phyloP scores from a whole-genome alignment of 2,888 invertebrate species.

The Calliscelio sp. region DNA sequence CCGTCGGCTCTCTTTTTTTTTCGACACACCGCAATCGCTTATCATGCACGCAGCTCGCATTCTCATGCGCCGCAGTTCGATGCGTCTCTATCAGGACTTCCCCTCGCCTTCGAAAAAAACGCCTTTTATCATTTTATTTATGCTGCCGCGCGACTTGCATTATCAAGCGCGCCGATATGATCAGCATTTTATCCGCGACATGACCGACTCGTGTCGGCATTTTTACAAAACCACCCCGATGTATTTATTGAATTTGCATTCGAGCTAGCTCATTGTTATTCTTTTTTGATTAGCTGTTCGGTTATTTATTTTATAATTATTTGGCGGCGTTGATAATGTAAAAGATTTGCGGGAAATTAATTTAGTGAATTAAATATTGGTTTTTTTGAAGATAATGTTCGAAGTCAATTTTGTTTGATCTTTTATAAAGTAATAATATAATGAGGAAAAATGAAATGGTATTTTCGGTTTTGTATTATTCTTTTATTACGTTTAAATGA shows the following conservation, averaged over 20 bases:
- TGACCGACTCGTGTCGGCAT: constrained; percentile 34
- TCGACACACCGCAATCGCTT: constrained; percentile 63
- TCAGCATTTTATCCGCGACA: constrained; percentile 43
- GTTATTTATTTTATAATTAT: neutral
- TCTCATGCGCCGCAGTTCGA: constrained; percentile 53
- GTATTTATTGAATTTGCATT: constrained; percentile 44
- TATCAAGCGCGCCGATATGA: constrained; percentile 53
- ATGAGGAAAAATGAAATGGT: too few relatives aligned
- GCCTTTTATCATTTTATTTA: constrained; percentile 71
- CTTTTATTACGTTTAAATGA: too few relatives aligned
- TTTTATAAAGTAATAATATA: too few relatives aligned
- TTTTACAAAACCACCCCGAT: constrained; percentile 3
- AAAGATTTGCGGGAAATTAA: too few relatives aligned
- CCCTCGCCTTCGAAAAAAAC: constrained; percentile 38
- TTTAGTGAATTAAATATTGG: too few relatives aligned
- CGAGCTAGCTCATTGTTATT: neutral
- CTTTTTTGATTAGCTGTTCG: constrained; percentile 13
- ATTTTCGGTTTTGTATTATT: too few relatives aligned
- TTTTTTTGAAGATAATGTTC: too few relatives aligned
- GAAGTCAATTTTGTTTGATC: too few relatives aligned
- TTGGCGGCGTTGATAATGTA: too few relatives aligned
- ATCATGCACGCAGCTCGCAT: constrained; percentile 71
- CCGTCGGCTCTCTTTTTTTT: constrained; percentile 62
- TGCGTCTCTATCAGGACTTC: too few relatives aligned
- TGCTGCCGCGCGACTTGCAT: constrained; percentile 62